Conservation (phyloP, 2,797 vertebrate genomes). For the Prionace glauca region DNA sequence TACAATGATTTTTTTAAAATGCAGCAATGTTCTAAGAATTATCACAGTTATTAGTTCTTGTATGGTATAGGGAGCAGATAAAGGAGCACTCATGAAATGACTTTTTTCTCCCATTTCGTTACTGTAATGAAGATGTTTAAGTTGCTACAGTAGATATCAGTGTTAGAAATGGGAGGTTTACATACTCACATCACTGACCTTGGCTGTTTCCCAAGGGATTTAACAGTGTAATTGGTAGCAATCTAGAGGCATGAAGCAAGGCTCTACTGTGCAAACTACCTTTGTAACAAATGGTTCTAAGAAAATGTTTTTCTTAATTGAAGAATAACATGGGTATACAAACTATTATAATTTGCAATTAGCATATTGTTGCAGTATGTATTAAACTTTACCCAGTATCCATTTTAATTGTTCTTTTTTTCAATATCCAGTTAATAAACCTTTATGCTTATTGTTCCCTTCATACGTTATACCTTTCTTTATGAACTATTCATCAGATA, state of each 20-base stretch:
- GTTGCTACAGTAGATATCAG: neutral
- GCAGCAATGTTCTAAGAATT: neutral
- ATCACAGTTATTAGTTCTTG: neutral
- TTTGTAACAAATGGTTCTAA: neutral
- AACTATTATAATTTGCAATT: neutral
- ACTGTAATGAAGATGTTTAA: neutral
- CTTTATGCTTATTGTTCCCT: neutral
- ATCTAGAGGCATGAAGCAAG: neutral
- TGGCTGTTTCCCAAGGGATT: neutral
- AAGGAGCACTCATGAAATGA: neutral
- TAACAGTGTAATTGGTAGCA: slow-evolving; percentile 23
- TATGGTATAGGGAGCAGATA: neutral
- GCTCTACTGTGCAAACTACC: neutral
- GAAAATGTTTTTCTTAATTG: neutral
- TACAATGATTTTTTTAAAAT: neutral
- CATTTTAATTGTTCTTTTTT: neutral
- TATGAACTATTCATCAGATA: neutral
- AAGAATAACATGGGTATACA: neutral
- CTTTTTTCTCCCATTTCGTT: neutral
- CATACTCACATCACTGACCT: neutral
- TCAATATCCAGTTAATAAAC: neutral
- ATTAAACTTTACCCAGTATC: neutral
- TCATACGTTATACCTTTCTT: neutral
- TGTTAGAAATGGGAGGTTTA: neutral
- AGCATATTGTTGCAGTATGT: neutral